Base-by-base conservation (phyloP, 1,140 invertebrate genomes). In the Dendrolimus kikuchii region DNA sequence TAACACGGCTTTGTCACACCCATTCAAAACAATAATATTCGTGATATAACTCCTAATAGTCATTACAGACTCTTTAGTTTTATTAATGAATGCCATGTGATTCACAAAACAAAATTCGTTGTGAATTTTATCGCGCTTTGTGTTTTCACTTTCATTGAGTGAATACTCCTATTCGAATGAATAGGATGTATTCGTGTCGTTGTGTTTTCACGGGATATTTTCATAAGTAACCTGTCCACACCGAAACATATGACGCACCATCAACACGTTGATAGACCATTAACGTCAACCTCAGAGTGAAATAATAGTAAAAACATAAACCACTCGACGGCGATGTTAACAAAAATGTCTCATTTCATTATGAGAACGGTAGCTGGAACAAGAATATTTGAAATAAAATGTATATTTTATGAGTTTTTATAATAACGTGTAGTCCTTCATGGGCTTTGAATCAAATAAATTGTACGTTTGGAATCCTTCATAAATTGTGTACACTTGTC, bases 261-360 rank as follows among this genome's bases (percentile, higher is more conserved):
- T 52, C 52, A 53, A 49, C 53, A 40, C 38, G 39, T 55, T 58
- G 49, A 57, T 61, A 48, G 59, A 48, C 50, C 46, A 59, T 59
- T 58, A 65, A 59, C 59, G 59, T 65, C 62, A 61, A 55, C 40
- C 9, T 7, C 40, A 10, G 38, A 46, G 45, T 49, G 45, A 45
- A 55, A 59, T 51, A 55, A 55, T 49, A 55, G 53, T 40, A 49
- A 52, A 59, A 51, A 59, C 42, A 59, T 52, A 51, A 40, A 46
- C 39, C 40, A 42, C 43, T 50, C 51, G 39, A 46, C 47, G n/a
- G n/a, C 41, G 38, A 48, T 23, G 41, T 40, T 36, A 45, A 46
- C 53, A 55, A 41, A 52, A 51, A 48, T 45, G 43, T 55, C 51
- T 38, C 49, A 44, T 36, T 50, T 40, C 38, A 23, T 40, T 9